Evolutionary conservation across 1,140 invertebrate species (phyloP), one percentile per base, ranked within the genome.

Genomic region (Sitophilus oryzae): DNA sequence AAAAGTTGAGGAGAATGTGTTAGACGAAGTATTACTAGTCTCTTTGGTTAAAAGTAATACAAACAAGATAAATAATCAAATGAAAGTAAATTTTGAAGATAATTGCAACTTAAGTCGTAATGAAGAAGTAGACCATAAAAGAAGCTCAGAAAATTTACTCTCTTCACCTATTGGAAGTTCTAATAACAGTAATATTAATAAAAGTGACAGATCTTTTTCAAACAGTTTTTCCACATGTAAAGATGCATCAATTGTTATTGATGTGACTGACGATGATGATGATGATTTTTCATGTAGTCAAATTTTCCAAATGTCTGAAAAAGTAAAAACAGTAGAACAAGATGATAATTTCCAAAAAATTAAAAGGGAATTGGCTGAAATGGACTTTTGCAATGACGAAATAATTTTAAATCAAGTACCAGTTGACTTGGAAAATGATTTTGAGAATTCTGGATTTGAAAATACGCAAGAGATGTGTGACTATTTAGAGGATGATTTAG

Each of bases 301-400:
- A 42, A 51, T 57, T 35, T 46, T 47, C 16, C 47, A 57, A 23
- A 46, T 52, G 43, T 45, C 49, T 1, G 41, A 57, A 18, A 45
- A 25, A 9, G 36, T 51, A 3, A 51, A 52, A 22, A 25, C 14
- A 6, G 38, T 30, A 16, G 23, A 14, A 9, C 20, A 15, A 18
- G 55, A 57, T 30, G 42, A 57, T 34, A 22, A 15, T 8, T 58
- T 37, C 40, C 50, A 53, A 36, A 53, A 48, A 46, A 58, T 58
- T 14, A 58, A 58, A 25, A 43, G 16, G 2, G 56, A 58, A 37
- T 22, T 58, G 11, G 50, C 50, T 4, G 50, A 58, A 44, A 53
- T 58, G 51, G 49, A 58, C 23, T 42, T 40, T 40, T 58, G 20
- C 19, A 21, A 45, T 16, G 41, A 53, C 9, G 43, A 41, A 35